Evolutionary conservation across 2,797 vertebrate genomes (phyloP).

Genomic region (Acanthornis magna): DNA sequence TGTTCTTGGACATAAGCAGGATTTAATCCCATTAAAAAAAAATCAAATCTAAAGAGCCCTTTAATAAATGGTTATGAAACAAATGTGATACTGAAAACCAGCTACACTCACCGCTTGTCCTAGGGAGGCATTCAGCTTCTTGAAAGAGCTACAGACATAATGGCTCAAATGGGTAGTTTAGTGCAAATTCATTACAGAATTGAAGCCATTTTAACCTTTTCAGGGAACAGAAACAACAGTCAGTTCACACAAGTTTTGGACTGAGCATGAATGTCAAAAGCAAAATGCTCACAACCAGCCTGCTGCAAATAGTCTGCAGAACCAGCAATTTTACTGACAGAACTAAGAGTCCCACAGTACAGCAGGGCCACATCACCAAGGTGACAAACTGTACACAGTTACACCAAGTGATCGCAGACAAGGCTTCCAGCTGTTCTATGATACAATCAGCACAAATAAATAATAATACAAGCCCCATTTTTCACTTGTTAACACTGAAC

Average conservation of each 20-base stretch:
- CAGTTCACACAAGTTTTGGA: background rate
- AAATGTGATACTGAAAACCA: background rate
- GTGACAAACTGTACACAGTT: background rate
- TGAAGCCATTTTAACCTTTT: background rate
- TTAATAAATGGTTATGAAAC: background rate
- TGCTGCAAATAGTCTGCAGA: background rate
- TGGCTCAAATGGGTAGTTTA: background rate
- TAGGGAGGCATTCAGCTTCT: background rate
- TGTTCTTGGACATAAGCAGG: background rate
- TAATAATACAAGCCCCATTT: background rate
- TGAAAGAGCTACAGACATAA: background rate
- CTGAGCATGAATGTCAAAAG: background rate
- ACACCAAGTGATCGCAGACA: background rate
- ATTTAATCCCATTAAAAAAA: background rate
- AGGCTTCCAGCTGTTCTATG: background rate
- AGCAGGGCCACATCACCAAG: fast-evolving
- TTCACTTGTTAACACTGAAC: background rate
- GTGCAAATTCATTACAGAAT: background rate
- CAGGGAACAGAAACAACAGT: background rate
- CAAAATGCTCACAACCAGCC: background rate
- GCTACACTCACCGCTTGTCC: background rate
- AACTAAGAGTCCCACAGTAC: background rate
- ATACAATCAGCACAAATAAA: background rate
- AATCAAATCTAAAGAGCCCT: background rate
- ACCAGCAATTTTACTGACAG: background rate